A percentile compares a stretch with the other conserved stretches of the same genome.
Evolutionary conservation across 2,888 invertebrate species (phyloP).

Genomic region (Tuta absoluta): DNA sequence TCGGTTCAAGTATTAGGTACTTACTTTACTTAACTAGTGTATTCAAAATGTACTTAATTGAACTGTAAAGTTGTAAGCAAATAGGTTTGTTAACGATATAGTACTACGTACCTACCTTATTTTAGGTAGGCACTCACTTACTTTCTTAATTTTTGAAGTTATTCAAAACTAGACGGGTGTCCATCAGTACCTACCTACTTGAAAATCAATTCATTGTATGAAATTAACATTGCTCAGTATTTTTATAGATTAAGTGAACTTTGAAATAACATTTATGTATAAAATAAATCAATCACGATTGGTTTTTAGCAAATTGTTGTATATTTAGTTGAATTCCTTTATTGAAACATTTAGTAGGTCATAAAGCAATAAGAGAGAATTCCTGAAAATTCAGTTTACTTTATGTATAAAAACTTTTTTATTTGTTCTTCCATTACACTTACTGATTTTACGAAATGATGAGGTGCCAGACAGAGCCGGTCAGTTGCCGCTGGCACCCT

Average conservation of each 20-base stretch:
- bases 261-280: constrained; percentile 61
- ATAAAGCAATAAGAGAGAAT: constrained; percentile 14
- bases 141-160: constrained; percentile 48
- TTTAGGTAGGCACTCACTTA: neutral
- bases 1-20: constrained; percentile 42
- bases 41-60: constrained; percentile 22
- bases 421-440: constrained; percentile 57
- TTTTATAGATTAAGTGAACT: constrained; percentile 76
- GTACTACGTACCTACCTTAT: constrained; percentile 56
- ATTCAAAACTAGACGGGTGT: constrained; percentile 55
- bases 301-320: constrained; percentile 45
- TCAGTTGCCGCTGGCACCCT: neutral
- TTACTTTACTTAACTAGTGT: neutral
- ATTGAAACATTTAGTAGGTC: constrained; percentile 9
- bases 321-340: constrained; percentile 37
- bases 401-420: neutral
- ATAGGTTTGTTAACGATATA: constrained; percentile 50
- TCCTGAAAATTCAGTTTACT: neutral
- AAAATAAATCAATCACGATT: constrained; percentile 53
- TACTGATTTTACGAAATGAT: constrained; percentile 31
- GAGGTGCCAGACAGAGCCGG: constrained; percentile 53
- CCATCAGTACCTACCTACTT: constrained; percentile 49
- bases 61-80: neutral
- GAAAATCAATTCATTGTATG: constrained; percentile 61
- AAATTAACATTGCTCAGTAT: constrained; percentile 79